Evolutionary conservation across 1,140 invertebrate genomes (phyloP), one percentile per base, ranked within the genome.

Genomic region (Heliconius hermathena): DNA sequence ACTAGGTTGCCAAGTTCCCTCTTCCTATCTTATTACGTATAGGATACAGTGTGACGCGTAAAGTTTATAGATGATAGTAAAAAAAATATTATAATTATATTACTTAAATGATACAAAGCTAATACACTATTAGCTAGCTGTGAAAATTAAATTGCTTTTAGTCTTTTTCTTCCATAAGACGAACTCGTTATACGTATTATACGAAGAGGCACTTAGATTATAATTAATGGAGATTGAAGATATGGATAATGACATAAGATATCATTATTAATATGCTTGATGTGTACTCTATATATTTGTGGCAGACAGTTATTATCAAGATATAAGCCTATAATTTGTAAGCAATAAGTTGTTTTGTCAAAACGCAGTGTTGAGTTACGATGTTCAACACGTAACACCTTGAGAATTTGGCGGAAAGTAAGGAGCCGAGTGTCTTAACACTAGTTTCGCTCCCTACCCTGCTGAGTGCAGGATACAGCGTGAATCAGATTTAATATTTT

Each of bases 161-260:
- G 22, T 9, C 9, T 66, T 66, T 66, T 26, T 66, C 26, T 66
- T 26, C 3, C 29, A 66, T 29, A 66, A 26, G 22, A 29, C 26
- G 4, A 66, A 66, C 60, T 66, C 22, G 54, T 57, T 22, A 46
- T 46, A 57, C 54, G 60, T 66, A 11, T 29, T 26, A 29, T 66
- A 66, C 60, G 60, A 29, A 66, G 60, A 26, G 60, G 22, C 60
- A 66, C 60, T 26, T 29, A 26, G 60, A 66, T 66, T 66, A 66
- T 66, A 66, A 66, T 66, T 66, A 26, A 66, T 66, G 26, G 60
- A 66, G 60, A 66, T 66, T 66, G 60, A 66, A 66, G 60, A 66
- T 66, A 18, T 66, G 60, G 60, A 29, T 66, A 26, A 66, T 66
- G 60, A 66, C 26, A 29, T 66, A 66, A 29, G 26, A 66, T 57